These are phyloP conservation scores for Eptesicus fuscus DNA, from an alignment of 2,113 vertebrate genomes.

Conservation along the genomic window DNA sequence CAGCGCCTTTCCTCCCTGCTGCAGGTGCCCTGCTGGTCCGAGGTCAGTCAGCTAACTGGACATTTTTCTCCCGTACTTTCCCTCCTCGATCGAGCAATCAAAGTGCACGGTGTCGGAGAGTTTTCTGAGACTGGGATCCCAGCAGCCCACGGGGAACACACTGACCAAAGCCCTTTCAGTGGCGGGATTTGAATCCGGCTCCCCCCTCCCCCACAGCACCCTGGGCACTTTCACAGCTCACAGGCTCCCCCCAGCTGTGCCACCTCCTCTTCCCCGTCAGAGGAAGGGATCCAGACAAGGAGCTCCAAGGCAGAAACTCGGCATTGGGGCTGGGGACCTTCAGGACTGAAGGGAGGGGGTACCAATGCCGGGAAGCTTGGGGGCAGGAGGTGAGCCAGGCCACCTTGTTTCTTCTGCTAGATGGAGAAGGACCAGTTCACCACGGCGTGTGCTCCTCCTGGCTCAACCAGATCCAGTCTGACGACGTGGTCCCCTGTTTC, in stretches of 20 bases:
- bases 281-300: background rate
- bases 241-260: rapidly evolving
- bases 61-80: rapidly evolving
- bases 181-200: background rate
- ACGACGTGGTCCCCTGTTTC: constrained; percentile 95
- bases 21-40: rapidly evolving
- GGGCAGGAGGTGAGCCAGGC: rapidly evolving
- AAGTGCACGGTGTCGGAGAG: background rate
- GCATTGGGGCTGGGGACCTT: background rate
- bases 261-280: background rate
- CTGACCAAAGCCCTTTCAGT: background rate
- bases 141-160: background rate
- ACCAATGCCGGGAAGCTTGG: rapidly evolving
- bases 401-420: constrained; percentile 76
- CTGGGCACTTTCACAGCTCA: background rate
- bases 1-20: rapidly evolving
- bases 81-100: background rate
- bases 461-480: constrained; percentile 93
- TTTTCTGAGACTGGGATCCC: rapidly evolving
- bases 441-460: constrained; percentile 98
- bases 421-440: constrained; percentile 93
- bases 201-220: rapidly evolving
- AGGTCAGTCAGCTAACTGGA: too few relatives aligned
- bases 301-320: background rate
- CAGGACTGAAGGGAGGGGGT: background rate